phyloP scores from a whole-genome alignment of 2,888 invertebrate species.

The Drosophila barbarae region DNA sequence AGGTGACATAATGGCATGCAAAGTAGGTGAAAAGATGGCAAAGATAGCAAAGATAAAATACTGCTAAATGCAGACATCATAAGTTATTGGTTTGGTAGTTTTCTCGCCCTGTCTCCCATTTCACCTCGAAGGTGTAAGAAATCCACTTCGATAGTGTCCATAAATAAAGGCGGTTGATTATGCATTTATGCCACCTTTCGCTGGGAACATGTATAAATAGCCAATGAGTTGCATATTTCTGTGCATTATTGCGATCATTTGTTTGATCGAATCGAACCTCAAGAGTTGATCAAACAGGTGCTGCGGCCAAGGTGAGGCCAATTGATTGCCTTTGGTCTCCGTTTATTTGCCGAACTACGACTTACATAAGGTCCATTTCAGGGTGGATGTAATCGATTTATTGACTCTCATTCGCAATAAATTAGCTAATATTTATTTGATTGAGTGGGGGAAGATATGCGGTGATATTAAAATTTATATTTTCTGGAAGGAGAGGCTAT shows the following conservation, averaged over 20 bases:
- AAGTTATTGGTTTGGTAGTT: constrained; percentile 43
- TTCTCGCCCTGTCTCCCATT: constrained; percentile 9
- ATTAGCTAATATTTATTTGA: constrained; percentile 3
- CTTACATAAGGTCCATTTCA: constrained; percentile 15
- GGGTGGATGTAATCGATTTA: constrained; percentile 5
- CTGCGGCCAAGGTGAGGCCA: constrained; percentile 4
- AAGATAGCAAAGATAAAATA: constrained; percentile 20
- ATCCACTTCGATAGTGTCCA: constrained; percentile 22
- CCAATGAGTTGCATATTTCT: constrained; percentile 31
- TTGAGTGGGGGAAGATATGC: background rate
- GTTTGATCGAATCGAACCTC: constrained; percentile 22
- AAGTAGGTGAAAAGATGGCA: constrained; percentile 20
- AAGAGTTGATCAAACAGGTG: constrained; percentile 26
- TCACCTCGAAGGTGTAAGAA: constrained; percentile 31
- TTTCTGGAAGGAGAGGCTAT: background rate
- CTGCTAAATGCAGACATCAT: constrained; percentile 34
- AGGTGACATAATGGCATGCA: constrained; percentile 58
- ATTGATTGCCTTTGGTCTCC: constrained; percentile 8
- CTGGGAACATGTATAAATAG: constrained; percentile 14
- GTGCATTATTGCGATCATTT: constrained; percentile 9
- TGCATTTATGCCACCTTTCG: constrained; percentile 23
- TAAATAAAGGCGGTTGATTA: constrained; percentile 4
- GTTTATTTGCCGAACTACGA: background rate
- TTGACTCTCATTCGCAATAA: constrained; percentile 1
- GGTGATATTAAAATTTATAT: background rate